Percentiles rank a stretch among this genome's conserved stretches.
Evolutionary conservation across 2,888 invertebrate species (phyloP).

Genomic region (Noctua fimbriata): DNA sequence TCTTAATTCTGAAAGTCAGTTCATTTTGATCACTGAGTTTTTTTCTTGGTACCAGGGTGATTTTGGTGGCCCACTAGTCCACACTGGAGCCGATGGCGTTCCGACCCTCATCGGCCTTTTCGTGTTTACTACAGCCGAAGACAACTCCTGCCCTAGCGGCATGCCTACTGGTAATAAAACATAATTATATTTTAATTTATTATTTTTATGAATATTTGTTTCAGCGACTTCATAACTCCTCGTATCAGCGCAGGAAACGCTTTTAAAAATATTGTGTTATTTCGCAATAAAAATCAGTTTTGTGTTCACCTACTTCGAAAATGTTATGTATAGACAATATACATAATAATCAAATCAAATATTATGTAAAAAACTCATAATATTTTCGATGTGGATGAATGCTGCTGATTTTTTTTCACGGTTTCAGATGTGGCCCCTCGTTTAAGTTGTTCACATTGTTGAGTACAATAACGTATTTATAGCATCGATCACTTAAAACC

Average conservation of each 20-base stretch:
- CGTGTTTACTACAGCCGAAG: slow-evolving; percentile 76
- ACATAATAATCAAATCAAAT: neutral
- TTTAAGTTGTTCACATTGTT: too few species aligned
- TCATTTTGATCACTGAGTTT: neutral
- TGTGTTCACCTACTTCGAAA: too few species aligned
- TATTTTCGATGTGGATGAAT: neutral
- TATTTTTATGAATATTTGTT: neutral
- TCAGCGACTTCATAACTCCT: neutral
- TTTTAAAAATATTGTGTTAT: neutral
- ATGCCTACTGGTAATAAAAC: slow-evolving; percentile 77
- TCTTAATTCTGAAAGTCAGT: neutral
- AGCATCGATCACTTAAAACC: neutral
- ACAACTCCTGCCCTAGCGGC: slow-evolving; percentile 83
- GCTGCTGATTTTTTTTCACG: neutral
- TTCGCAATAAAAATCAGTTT: neutral
- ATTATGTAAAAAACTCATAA: neutral
- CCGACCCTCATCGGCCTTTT: slow-evolving; percentile 79
- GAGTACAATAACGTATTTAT: too few species aligned
- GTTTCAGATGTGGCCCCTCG: neutral
- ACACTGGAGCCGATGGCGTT: neutral
- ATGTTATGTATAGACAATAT: too few species aligned
- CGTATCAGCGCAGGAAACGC: neutral
- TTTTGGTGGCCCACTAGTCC: slow-evolving; percentile 13
- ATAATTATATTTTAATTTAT: neutral
- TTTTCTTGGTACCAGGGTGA: slow-evolving; percentile 77